These are phyloP conservation scores for Antennarius maculatus DNA, from an alignment of 2,797 vertebrate species.

Conservation along the genomic window DNA sequence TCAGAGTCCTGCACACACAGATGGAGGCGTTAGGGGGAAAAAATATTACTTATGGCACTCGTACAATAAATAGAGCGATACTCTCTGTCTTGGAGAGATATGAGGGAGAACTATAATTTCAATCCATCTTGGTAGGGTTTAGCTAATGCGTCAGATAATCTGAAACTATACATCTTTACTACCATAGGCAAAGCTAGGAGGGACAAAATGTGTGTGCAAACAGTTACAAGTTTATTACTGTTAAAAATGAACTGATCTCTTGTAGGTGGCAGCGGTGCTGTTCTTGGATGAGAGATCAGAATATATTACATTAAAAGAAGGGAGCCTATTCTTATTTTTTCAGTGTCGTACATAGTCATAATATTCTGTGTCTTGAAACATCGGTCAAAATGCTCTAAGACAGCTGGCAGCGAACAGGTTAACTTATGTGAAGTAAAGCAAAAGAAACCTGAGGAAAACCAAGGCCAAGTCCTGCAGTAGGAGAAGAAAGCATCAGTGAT, in stretches of 20 bases:
- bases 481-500: background rate
- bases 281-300: too few species aligned
- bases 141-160: too few species aligned
- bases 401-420: too few species aligned
- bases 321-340: too few species aligned
- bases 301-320: background rate
- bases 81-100: conserved; percentile 11
- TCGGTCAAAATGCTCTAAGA: too few species aligned
- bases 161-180: too few species aligned
- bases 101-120: conserved; percentile 10
- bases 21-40: conserved; percentile 17
- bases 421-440: background rate
- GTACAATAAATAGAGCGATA: conserved; percentile 40
- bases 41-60: conserved; percentile 32
- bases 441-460: background rate
- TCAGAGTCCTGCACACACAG: conserved; percentile 88
- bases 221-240: background rate
- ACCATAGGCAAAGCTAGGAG: too few species aligned
- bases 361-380: too few species aligned
- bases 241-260: background rate
- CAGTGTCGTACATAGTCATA: too few species aligned
- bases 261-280: too few species aligned
- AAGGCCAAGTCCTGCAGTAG: background rate
- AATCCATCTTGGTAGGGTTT: too few species aligned
- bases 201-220: background rate